Evolutionary conservation across 2,888 invertebrate species (phyloP).

Genomic region (Rhogogaster chlorosoma): DNA sequence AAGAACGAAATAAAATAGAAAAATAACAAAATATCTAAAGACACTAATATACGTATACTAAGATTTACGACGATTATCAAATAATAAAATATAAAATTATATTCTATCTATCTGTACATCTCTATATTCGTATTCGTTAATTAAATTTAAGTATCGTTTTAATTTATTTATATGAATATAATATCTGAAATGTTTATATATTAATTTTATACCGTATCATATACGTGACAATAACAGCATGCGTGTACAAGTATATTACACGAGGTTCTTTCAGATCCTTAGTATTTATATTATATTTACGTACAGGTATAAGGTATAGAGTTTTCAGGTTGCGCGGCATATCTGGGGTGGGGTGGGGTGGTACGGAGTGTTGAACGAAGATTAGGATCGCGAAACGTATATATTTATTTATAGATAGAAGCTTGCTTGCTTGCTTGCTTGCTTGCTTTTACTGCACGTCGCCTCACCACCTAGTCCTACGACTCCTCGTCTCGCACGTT

Average conservation of each 20-base stretch:
- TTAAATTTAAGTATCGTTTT: neutral
- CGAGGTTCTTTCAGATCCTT: no score
- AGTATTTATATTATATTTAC: neutral
- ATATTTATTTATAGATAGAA: slow-evolving; percentile 5
- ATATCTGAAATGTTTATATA: no score
- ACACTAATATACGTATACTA: neutral
- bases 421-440: neutral
- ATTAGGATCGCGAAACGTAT: slow-evolving; percentile 17
- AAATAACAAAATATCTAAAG: neutral
- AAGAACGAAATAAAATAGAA: neutral
- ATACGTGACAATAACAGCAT: no score
- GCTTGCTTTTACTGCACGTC: neutral
- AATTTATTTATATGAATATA: neutral
- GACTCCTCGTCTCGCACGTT: neutral
- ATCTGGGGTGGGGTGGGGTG: neutral
- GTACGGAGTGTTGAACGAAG: neutral
- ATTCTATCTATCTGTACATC: no score
- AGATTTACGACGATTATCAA: neutral
- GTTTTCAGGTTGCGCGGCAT: neutral
- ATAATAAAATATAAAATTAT: neutral
- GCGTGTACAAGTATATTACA: neutral
- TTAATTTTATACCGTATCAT: no score
- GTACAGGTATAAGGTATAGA: neutral
- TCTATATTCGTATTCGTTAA: no score
- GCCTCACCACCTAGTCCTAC: neutral